Evolutionary conservation across 2,797 vertebrate species (phyloP).

Genomic region (Chiloscyllium punctatum): DNA sequence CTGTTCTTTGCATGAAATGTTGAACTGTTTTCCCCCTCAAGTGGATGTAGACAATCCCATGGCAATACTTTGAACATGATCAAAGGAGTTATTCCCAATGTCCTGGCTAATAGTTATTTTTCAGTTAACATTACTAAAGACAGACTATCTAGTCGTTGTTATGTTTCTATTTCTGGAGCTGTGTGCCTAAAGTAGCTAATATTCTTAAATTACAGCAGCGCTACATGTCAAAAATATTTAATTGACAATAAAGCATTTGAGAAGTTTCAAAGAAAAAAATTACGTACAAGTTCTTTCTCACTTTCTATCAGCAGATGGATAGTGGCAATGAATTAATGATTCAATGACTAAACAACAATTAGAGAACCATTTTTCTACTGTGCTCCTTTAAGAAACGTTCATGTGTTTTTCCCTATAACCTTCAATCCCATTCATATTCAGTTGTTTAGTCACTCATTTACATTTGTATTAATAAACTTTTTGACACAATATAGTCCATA

Average conservation of each 20-base stretch:
- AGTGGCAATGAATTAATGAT: not conserved
- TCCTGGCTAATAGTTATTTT: not conserved
- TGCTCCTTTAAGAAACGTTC: not conserved
- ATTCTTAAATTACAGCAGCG: not conserved
- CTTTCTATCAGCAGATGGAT: not conserved
- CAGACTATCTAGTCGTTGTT: not conserved
- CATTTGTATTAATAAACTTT: not conserved
- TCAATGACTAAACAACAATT: not conserved
- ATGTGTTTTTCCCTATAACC: not conserved
- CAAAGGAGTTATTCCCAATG: not conserved
- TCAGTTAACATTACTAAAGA: not conserved
- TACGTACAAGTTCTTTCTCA: not conserved
- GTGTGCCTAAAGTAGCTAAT: not conserved
- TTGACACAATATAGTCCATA: not conserved
- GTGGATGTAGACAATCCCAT: not conserved
- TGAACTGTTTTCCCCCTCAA: not conserved
- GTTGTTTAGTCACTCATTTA: not conserved
- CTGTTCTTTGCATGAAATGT: not conserved
- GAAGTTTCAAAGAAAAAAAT: not conserved
- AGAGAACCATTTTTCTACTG: not conserved
- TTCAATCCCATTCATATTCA: not conserved
- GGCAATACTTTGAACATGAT: not conserved
- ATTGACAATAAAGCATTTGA: not conserved
- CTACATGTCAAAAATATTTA: not conserved
- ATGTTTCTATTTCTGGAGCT: not conserved